These are phyloP conservation scores for Thinocorus orbignyianus DNA, from an alignment of 2,113 vertebrate species.

Conservation along the genomic window DNA sequence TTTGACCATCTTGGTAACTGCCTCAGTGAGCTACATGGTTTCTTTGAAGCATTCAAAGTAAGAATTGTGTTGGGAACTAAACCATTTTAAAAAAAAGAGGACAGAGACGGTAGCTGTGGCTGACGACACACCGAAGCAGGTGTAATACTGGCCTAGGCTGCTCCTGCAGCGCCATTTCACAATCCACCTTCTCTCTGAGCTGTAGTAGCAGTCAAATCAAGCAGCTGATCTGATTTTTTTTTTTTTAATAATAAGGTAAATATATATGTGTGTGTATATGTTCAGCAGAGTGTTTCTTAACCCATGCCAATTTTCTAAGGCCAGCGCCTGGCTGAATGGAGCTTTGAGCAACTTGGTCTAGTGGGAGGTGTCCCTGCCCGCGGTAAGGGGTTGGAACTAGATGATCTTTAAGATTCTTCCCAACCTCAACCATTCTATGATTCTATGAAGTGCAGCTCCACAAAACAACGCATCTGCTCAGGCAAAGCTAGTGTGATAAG, in stretches of 20 bases:
- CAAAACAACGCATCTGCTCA: not conserved
- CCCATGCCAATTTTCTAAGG: not conserved
- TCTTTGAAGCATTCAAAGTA: not conserved
- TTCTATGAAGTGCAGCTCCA: not conserved
- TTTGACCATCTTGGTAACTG: not conserved
- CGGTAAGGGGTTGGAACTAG: too few relatives aligned
- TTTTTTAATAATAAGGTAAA: not conserved
- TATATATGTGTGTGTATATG: too few relatives aligned
- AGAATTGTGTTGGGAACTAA: not conserved
- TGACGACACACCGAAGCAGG: not conserved
- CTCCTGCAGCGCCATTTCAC: not conserved
- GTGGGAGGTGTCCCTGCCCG: too few relatives aligned
- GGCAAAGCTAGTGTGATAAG: rapidly evolving
- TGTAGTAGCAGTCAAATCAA: not conserved
- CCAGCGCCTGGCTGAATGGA: not conserved
- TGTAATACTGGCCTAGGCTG: not conserved
- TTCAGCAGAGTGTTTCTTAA: not conserved
- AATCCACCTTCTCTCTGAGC: not conserved
- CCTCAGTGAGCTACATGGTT: not conserved
- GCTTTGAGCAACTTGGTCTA: too few relatives aligned
- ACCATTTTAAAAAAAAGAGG: not conserved
- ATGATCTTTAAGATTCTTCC: too few relatives aligned
- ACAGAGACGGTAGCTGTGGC: not conserved
- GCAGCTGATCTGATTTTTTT: not conserved
- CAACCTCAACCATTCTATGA: too few relatives aligned